These are phyloP conservation scores for Eurystomus gularis DNA, from an alignment of 2,113 vertebrate species.

Conservation along the genomic window DNA sequence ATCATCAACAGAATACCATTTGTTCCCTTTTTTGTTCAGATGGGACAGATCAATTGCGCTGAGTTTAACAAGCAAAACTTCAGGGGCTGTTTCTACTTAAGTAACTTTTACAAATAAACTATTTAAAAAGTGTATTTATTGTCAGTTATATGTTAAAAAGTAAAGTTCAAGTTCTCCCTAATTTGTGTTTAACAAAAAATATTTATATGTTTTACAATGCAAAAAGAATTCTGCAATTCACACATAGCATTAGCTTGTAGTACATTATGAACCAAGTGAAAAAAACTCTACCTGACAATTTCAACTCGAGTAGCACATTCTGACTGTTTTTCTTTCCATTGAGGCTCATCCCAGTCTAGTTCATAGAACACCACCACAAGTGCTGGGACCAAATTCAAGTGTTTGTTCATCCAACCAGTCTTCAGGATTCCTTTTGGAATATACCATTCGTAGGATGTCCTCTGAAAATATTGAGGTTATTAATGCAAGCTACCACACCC, in stretches of 20 bases:
- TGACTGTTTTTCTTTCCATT: slow-evolving; percentile 97
- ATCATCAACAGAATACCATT: neutral
- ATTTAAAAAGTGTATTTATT: neutral
- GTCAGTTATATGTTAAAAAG: neutral
- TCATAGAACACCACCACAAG: slow-evolving; percentile 97
- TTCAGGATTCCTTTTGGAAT: slow-evolving; percentile 98
- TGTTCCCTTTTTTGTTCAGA: neutral
- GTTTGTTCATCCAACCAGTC: slow-evolving; percentile 99
- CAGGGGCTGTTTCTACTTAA: neutral
- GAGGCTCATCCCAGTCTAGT: slow-evolving; percentile 95
- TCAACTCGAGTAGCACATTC: slow-evolving; percentile 97
- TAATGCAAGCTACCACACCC: neutral
- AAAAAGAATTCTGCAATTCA: neutral
- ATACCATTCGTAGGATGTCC: slow-evolving; percentile 97
- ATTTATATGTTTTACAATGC: rapidly evolving
- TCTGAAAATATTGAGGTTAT: slow-evolving; percentile 73
- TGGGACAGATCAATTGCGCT: neutral
- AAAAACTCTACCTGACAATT: slow-evolving; percentile 87
- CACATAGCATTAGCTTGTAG: neutral
- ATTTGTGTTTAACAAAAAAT: neutral
- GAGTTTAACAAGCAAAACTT: neutral
- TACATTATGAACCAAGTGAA: neutral
- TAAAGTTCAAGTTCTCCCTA: neutral
- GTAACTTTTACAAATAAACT: neutral
- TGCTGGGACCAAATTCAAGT: slow-evolving; percentile 93